A percentile compares a stretch with the other conserved stretches of the same genome.
Evolutionary conservation across 2,888 invertebrate genomes (phyloP).

Genomic region (Acholoe squamosa): DNA sequence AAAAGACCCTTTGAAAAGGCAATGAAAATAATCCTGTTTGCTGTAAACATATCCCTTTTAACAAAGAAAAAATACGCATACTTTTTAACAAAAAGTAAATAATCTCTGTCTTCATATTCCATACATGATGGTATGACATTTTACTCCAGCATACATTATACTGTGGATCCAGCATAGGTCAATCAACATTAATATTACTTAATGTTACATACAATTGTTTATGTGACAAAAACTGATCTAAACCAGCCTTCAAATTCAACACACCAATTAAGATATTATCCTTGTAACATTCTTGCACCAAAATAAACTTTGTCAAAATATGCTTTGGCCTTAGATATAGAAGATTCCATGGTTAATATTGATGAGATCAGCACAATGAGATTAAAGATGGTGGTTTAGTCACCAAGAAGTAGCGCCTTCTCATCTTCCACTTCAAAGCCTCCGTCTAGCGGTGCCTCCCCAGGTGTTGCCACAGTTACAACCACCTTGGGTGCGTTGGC

Average conservation of each 20-base stretch:
- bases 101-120: not conserved
- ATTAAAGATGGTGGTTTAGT: not conserved
- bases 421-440: slow-evolving; percentile 63
- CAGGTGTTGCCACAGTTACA: slow-evolving; percentile 22
- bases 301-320: no score
- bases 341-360: not conserved
- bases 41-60: not conserved
- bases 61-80: not conserved
- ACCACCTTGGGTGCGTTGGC: slow-evolving; percentile 23
- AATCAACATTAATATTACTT: not conserved
- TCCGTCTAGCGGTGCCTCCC: slow-evolving; percentile 25
- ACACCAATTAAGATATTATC: no score
- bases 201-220: no score
- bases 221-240: no score
- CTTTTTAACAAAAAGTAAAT: not conserved
- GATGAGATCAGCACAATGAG: not conserved
- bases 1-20: not conserved
- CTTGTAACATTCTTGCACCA: no score
- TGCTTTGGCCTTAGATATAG: not conserved
- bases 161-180: not conserved
- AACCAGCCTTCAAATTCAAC: no score
- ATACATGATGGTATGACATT: not conserved
- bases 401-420: slow-evolving; percentile 57
- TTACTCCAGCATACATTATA: not conserved
- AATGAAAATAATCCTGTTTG: not conserved